Conservation (phyloP, 2,113 vertebrate genomes). For the Austrofundulus limnaeus region DNA sequence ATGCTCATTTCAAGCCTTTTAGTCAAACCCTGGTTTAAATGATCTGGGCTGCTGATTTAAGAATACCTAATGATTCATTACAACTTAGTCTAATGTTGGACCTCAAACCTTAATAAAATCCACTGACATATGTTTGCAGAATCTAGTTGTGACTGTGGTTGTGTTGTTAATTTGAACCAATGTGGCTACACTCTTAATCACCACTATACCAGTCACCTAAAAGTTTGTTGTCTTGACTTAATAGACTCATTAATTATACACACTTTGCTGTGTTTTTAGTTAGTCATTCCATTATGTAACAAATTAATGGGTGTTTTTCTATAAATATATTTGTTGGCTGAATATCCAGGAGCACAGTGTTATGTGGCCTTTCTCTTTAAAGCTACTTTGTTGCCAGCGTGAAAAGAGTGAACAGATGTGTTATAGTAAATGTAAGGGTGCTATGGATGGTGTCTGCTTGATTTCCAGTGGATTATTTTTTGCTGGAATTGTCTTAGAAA, state of each 20-base stretch:
- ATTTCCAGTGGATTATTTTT: constrained; percentile 45
- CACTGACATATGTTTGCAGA: constrained; percentile 59
- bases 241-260: constrained; percentile 76
- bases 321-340: no score
- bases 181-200: constrained; percentile 67
- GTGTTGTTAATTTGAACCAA: constrained; percentile 62
- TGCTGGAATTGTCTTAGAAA: constrained; percentile 14
- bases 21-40: no score
- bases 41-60: no score
- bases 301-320: constrained; percentile 34
- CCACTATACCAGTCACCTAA: constrained; percentile 40
- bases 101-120: constrained; percentile 18
- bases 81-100: constrained; percentile 1
- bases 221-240: constrained; percentile 72
- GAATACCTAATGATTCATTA: not conserved
- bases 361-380: constrained; percentile 64
- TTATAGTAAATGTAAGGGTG: constrained; percentile 24
- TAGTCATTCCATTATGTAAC: constrained; percentile 57
- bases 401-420: constrained; percentile 47
- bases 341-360: constrained; percentile 44
- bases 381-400: constrained; percentile 41
- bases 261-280: constrained; percentile 70
- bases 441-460: constrained; percentile 42
- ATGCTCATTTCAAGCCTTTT: no score
- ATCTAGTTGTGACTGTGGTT: constrained; percentile 64